Evolutionary conservation across 2,113 vertebrate genomes (phyloP).

Genomic region (Elgaria multicarinata): DNA sequence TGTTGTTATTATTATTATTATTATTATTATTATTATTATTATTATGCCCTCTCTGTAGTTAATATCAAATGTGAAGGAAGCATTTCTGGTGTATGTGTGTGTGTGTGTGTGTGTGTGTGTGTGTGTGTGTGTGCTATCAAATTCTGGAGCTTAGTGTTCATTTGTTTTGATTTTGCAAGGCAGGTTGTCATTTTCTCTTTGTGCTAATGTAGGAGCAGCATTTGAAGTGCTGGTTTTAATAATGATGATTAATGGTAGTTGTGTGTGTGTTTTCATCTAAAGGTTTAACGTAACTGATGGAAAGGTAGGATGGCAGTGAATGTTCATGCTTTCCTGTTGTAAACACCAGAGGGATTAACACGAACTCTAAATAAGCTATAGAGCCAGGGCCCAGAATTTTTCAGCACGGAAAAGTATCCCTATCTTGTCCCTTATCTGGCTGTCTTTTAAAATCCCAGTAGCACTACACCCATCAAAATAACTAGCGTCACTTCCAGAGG

Average conservation of each 20-base stretch:
- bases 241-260: constrained; percentile 22
- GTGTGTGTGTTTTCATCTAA: neutral
- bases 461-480: no score
- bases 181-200: neutral
- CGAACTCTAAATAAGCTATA: neutral
- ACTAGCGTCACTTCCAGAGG: no score
- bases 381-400: neutral
- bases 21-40: no score
- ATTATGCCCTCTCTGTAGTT: constrained; percentile 11
- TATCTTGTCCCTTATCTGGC: no score
- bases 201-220: neutral
- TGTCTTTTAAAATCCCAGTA: no score
- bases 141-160: neutral
- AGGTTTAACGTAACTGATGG: constrained; percentile 2
- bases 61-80: neutral
- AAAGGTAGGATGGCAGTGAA: neutral
- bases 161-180: constrained; percentile 25
- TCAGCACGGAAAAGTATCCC: neutral
- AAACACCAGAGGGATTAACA: neutral
- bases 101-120: neutral
- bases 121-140: neutral
- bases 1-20: no score
- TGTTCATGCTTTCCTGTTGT: neutral
- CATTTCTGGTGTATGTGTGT: neutral
- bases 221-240: constrained; percentile 28